These are phyloP conservation scores for Graptemys geographica DNA, from an alignment of 2,797 vertebrate species.

Conservation along the genomic window DNA sequence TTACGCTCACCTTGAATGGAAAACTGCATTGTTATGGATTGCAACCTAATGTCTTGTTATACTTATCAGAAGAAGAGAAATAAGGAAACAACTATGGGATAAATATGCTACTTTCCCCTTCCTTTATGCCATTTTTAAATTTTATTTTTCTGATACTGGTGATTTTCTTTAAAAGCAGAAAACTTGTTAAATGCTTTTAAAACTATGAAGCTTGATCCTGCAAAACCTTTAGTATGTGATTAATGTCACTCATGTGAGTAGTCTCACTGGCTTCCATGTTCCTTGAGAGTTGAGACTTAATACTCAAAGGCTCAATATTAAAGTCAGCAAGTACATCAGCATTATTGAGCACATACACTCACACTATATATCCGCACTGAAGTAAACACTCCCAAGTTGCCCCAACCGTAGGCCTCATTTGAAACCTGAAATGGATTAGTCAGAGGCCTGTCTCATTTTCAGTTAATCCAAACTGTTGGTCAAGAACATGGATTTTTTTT, in stretches of 20 bases:
- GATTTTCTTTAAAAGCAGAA: neutral
- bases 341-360: neutral
- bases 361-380: neutral
- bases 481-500: neutral
- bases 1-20: conserved; percentile 63
- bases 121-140: neutral
- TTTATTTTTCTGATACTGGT: neutral
- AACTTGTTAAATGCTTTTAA: neutral
- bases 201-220: neutral
- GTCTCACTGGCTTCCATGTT: neutral
- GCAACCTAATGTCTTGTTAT: conserved; percentile 19
- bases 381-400: neutral
- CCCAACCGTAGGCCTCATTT: neutral
- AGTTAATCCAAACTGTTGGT: neutral
- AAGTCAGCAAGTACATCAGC: neutral
- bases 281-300: neutral
- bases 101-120: neutral
- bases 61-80: neutral
- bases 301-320: neutral
- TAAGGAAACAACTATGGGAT: neutral
- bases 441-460: neutral
- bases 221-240: neutral
- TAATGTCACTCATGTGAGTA: rapidly evolving
- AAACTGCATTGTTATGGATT: conserved; percentile 25
- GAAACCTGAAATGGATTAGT: neutral